Base-by-base conservation (phyloP, 2,113 vertebrate genomes). In the Tringa solitaria region DNA sequence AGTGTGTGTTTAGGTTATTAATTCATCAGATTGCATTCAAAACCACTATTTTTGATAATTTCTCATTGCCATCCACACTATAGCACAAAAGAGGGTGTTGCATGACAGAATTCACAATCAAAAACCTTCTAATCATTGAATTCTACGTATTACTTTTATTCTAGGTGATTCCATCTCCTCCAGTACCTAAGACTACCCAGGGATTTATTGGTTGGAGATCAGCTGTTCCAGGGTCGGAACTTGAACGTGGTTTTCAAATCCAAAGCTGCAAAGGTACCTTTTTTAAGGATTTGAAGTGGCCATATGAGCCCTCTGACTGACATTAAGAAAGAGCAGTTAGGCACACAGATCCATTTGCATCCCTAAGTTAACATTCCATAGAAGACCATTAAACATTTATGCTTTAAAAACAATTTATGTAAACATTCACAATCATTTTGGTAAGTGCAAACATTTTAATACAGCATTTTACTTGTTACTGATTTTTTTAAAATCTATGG, bases 141-240 rank as follows among this genome's bases (percentile, higher is more conserved):
- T 87, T 82, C 32, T 77, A 53, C 33, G 3, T 60, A 37, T 83
- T 59, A 28, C 30, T 93, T 39, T 75, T 33, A 19, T 88, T 95
- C 26, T 87, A 99, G 99, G 98, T 99, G 35, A 63, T 92, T 8
- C 98, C 98, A 1, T 99, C 99, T 5, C 99, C 99, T 32, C 98
- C 98, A 1, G 51, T 99, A 24, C 99, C 99, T 1, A 93, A 96
- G 93, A 99, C 99, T 1, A 98, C 97, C 2, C 98, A 99, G 94
- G 98, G 98, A 8, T 96, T 99, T 84, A 98, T 99, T 54, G 99
- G 99, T 65, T 99, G 99, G 99, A 97, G 98, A 56, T 99, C 98
- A 1, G 61, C 83, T 6, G 95, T 97, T 28, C 95, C 98, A 1
- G 97, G 78, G n/a, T 92, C 99, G 41, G 95, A 98, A 70, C 97